Evolutionary conservation across 2,113 vertebrate species (phyloP), one percentile per base, ranked within the genome.

Genomic region (Anarrhichthys ocellatus): DNA sequence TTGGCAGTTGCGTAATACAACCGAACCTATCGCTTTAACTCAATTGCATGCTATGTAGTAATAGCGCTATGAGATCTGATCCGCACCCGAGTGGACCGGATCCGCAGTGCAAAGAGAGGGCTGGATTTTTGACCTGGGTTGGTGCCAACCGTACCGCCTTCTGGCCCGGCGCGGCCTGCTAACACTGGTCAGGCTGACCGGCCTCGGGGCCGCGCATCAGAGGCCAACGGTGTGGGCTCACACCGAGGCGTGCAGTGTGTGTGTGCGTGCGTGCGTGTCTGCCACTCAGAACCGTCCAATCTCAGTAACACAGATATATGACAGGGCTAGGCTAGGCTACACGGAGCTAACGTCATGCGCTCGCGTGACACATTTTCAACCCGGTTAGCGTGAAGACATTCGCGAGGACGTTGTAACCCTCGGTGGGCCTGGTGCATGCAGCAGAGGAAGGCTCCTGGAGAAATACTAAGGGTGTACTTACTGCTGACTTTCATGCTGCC

Each of bases 401-500:
- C 36, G 40, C 50, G 50, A 73, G 83, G 58, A 58, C 40, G 2
- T 62, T 20, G 48, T 65, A 66, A 6, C 62, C 18, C 15, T 54
- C 52, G 20, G 13, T n/a, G 80, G 82, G 77, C 78, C 88, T 81
- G 77, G 65, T 78, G 81, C 84, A 80, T 76, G 88, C 87, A 76
- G 73, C 15, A 29, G 36, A 36, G 74, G 65, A 11, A 52, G 52
- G 67, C 70, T 69, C 64, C 46, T 22, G 6, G 6, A 46, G 80
- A 65, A 86, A 76, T 36, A 81, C 73, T 34, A 80, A 40, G 72
- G 56, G 42, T 72, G 93, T 97, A 99, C 98, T 99, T 95, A 99
- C 98, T 96, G 98, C 98, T 99, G 96, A 99, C 98, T 99, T 99
- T 99, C 97, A 99, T 97, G 96, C 96, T 99, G 94, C 98, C 98